Percentiles rank a stretch among this genome's conserved stretches.
phyloP scores from a whole-genome alignment of 2,888 invertebrate species.

The Aleiodes leptofemur region DNA sequence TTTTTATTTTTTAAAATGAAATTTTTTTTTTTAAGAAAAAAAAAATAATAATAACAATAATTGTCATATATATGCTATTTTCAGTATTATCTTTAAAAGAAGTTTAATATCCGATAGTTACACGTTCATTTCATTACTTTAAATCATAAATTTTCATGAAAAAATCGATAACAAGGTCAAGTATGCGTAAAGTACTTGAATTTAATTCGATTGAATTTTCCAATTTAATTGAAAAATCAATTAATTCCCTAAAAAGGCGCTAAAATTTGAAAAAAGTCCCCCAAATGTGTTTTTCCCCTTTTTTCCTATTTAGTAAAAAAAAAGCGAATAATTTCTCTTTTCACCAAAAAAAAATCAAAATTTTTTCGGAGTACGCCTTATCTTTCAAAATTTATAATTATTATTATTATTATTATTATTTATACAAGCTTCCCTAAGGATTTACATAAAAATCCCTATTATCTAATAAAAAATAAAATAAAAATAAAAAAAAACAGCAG shows the following conservation, averaged over 20 bases:
- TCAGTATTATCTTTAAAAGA: too few species aligned
- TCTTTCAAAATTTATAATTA: too few species aligned
- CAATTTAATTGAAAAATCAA: neutral
- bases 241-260: neutral
- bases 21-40: too few species aligned
- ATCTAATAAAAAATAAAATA: too few species aligned
- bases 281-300: neutral
- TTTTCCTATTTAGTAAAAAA: neutral
- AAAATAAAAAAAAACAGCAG: too few species aligned
- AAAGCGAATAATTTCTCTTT: neutral
- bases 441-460: too few species aligned
- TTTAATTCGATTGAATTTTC: constrained; percentile 40
- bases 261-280: neutral
- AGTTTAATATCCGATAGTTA: neutral
- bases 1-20: too few species aligned
- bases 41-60: too few species aligned
- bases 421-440: too few species aligned
- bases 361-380: too few species aligned
- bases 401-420: too few species aligned
- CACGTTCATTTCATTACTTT: neutral
- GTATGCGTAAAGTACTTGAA: constrained; percentile 35
- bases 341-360: neutral
- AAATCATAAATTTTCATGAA: constrained; percentile 1
- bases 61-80: too few species aligned
- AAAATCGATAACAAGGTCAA: constrained; percentile 47